Conservation (phyloP, 1,140 invertebrate genomes). For the Batillaria attramentaria region DNA sequence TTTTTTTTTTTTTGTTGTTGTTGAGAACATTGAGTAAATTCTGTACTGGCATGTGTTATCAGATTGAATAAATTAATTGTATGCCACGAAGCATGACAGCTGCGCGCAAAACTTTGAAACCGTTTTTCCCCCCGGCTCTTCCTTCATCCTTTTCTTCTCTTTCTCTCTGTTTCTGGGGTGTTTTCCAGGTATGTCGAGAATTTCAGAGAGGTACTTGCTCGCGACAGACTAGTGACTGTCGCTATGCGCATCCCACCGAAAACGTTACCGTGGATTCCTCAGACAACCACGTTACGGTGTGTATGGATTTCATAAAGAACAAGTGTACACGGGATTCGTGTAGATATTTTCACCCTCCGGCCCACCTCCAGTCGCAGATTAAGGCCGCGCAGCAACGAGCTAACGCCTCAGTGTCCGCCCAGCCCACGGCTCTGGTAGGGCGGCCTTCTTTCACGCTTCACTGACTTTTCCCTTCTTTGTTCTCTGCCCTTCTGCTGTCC, state of each 20-base stretch:
- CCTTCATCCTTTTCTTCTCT: slow-evolving; percentile 36
- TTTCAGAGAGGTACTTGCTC: slow-evolving; percentile 98
- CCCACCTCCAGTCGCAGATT: slow-evolving; percentile 99
- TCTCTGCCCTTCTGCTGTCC: slow-evolving; percentile 26
- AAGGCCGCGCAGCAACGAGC: slow-evolving; percentile 89
- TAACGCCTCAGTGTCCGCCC: slow-evolving; percentile 76
- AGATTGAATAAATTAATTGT: too few species aligned
- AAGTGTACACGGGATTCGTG: slow-evolving; percentile 91
- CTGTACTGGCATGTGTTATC: too few species aligned
- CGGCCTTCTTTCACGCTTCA: neutral
- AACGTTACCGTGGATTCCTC: slow-evolving; percentile 85
- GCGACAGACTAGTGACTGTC: slow-evolving; percentile 95
- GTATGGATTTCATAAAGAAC: slow-evolving; percentile 98
- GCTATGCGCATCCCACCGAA: slow-evolving; percentile 97
- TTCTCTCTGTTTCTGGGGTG: slow-evolving; percentile 47
- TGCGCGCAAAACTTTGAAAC: neutral
- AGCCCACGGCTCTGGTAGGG: slow-evolving; percentile 79
- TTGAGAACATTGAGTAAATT: too few species aligned
- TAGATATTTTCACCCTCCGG: slow-evolving; percentile 81
- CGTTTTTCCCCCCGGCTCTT: slow-evolving; percentile 26
- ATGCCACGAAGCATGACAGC: neutral
- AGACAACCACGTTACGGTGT: slow-evolving; percentile 95
- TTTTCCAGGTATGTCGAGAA: slow-evolving; percentile 93
- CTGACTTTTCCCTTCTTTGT: slow-evolving; percentile 37
- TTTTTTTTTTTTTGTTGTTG: neutral